Conservation (phyloP, 2,113 vertebrate species). For the Pica pica region DNA sequence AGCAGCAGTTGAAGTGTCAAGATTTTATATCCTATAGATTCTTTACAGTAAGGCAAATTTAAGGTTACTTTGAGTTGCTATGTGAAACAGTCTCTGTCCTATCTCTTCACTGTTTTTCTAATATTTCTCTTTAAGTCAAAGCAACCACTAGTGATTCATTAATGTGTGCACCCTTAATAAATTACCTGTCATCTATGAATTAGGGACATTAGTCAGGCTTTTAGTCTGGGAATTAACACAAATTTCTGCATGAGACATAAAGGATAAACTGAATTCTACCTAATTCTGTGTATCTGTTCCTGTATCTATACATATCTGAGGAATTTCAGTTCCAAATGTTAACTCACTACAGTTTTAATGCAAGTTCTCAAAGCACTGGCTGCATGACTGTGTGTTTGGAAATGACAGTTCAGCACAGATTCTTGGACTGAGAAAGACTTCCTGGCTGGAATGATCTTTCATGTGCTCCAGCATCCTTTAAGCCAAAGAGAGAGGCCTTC, state of each 20-base stretch:
- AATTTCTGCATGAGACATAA: not conserved
- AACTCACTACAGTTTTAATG: not conserved
- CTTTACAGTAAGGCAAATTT: not conserved
- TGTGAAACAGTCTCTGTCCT: not conserved
- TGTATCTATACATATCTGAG: not conserved
- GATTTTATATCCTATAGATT: not conserved
- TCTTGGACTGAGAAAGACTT: not conserved
- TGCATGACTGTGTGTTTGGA: not conserved
- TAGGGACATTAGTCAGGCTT: slow-evolving; percentile 38
- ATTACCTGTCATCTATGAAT: not conserved
- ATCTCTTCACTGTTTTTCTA: not conserved
- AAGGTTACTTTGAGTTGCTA: not conserved
- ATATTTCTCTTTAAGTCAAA: slow-evolving; percentile 2
- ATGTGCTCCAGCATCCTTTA: not conserved
- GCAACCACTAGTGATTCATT: slow-evolving; percentile 10
- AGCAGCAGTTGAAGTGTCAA: not conserved
- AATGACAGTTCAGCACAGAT: not conserved
- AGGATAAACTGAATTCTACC: not conserved
- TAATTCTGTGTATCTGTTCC: not conserved
- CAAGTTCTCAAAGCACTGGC: not conserved
- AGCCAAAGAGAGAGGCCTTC: slow-evolving; percentile 11
- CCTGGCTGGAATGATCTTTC: not conserved
- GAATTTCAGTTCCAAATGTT: not conserved
- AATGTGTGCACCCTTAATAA: not conserved
- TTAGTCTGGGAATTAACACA: not conserved